These are phyloP conservation scores for Mesocricetus auratus DNA, from an alignment of 2,113 vertebrate genomes.

Conservation along the genomic window DNA sequence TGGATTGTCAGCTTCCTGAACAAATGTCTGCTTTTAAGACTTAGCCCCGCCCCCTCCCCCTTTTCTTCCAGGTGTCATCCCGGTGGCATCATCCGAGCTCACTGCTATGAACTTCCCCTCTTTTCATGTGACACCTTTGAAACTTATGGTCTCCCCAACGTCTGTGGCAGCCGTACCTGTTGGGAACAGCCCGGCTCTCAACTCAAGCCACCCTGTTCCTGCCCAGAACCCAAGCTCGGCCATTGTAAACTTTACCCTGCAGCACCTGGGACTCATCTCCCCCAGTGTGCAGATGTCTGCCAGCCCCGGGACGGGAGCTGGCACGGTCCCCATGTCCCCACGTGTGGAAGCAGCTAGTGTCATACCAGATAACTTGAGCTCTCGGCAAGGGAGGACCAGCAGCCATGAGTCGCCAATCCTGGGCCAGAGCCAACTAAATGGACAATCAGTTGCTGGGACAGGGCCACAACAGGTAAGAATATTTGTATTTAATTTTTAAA, in stretches of 20 bases:
- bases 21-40: conserved; percentile 40
- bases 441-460: conserved; percentile 83
- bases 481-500: background rate
- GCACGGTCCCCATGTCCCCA: conserved; percentile 77
- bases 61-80: conserved; percentile 90
- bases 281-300: conserved; percentile 83
- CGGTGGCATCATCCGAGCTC: conserved; percentile 88
- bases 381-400: conserved; percentile 88
- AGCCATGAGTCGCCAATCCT: conserved; percentile 82
- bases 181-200: conserved; percentile 80
- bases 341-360: conserved; percentile 80
- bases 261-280: conserved; percentile 93
- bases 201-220: conserved; percentile 78
- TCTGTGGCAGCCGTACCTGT: conserved; percentile 86
- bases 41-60: background rate
- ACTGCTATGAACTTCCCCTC: conserved; percentile 90
- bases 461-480: conserved; percentile 87
- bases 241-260: conserved; percentile 95
- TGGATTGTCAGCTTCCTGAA: background rate
- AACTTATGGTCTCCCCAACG: conserved; percentile 87
- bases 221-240: conserved; percentile 90
- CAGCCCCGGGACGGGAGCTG: conserved; percentile 76
- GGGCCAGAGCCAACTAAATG: conserved; percentile 65
- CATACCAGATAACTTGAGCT: conserved; percentile 74
- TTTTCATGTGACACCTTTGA: conserved; percentile 88